Percentiles rank a stretch among this genome's conserved stretches.
phyloP scores from a whole-genome alignment of 2,797 vertebrate species.

The Staurois parvus region DNA sequence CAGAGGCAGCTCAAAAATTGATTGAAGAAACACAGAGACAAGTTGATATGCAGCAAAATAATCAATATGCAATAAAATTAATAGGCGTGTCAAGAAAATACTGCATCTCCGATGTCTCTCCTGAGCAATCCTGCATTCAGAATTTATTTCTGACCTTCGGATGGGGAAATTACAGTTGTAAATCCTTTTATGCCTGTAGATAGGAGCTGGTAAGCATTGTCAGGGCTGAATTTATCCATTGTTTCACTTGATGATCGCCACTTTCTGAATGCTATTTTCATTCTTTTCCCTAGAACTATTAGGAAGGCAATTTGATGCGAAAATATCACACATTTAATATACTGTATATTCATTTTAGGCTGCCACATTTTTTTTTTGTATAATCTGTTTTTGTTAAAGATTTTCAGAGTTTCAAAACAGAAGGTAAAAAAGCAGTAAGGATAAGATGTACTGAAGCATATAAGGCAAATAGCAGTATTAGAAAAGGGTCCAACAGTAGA shows the following conservation, averaged over 20 bases:
- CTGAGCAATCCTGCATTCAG: conserved; percentile 48
- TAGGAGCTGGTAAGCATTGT: conserved; percentile 46
- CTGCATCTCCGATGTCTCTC: conserved; percentile 55
- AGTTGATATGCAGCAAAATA: conserved; percentile 59
- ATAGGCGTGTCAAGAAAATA: conserved; percentile 59
- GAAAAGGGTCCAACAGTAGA: too few relatives aligned
- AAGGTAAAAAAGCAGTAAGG: too few relatives aligned
- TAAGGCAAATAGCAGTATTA: too few relatives aligned
- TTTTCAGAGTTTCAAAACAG: too few relatives aligned
- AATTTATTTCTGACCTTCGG: conserved; percentile 58
- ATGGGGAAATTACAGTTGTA: conserved; percentile 51
- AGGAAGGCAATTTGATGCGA: background rate
- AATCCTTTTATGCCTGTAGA: conserved; percentile 44
- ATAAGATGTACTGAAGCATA: too few relatives aligned
- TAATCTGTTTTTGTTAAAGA: too few relatives aligned
- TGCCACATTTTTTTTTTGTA: too few relatives aligned
- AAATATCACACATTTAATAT: background rate
- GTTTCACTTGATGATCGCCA: conserved; percentile 9
- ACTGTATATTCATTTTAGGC: too few relatives aligned
- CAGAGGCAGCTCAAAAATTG: conserved; percentile 27
- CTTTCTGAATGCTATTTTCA: conserved; percentile 13
- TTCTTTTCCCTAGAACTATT: background rate
- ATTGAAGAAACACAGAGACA: conserved; percentile 55
- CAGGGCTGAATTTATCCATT: conserved; percentile 44
- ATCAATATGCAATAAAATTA: conserved; percentile 62